Evolutionary conservation across 2,113 vertebrate species (phyloP), one percentile per base, ranked within the genome.

Genomic region (Petroica traversi): DNA sequence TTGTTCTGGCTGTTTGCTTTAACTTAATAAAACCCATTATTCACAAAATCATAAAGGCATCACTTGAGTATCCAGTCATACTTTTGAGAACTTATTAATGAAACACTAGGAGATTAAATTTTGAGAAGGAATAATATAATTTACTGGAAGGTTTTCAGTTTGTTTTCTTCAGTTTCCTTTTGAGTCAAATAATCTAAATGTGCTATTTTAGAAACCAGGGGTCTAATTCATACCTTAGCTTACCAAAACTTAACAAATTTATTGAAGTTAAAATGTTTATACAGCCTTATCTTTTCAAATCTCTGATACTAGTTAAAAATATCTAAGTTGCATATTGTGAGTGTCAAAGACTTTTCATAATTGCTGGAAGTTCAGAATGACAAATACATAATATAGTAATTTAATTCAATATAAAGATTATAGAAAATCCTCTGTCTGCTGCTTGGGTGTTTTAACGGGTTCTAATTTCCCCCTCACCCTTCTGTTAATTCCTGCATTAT

Each of bases 1-100:
- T 97, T 97, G 97, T 97, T 98, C 97, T 98, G 98, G 96, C 98
- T 98, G 96, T 98, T 98, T 98, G 97, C 97, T 98, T 97, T 98
- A 98, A 98, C 97, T 98, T 98, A 98, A 98, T 98, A 98, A 98
- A 98, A 92, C 95, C 96, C 97, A 97, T 98, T 98, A 97, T 97
- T 98, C 97, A 97, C 95, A 97, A 98, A 97, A 97, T 92, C 64
- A 77, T 86, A 86, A 96, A 97, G 94, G 91, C 86, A 97, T 96
- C 91, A 93, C 96, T 98, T 97, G 95, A 75, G 96, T 96, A 97
- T 94, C 73, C 94, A 97, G 95, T 83, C 89, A 93, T 43, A 22
- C 71, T 83, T 91, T 91, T 82, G 62, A 97, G 78, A 87, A 67
- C 86, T 83, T 77, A 2, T 66, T 79, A 80, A 81, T 41, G 86